Base-by-base conservation (phyloP, 1,140 invertebrate species). In the Plutomurus gul region DNA sequence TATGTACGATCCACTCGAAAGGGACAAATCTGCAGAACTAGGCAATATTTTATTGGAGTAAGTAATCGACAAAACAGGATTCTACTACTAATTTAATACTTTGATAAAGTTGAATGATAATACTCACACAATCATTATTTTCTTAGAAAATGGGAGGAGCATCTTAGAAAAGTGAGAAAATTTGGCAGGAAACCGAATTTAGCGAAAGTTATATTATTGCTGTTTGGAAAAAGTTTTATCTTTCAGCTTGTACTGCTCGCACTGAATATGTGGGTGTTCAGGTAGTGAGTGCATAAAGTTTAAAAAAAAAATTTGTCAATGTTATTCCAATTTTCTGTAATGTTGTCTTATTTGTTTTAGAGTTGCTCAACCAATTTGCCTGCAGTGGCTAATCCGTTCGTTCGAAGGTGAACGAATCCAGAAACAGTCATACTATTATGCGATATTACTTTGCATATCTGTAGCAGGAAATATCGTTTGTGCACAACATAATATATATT, bases 1-100 rank as follows among this genome's bases (percentile, higher is more conserved):
- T 84, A 83, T 92, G 0, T 91, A 89, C 82, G 87, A 88, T 81
- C 87, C 89, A 20, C 82, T 90, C 11, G 87, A 86, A 76, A 85
- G 84, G 13, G 90, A 92, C 83, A 82, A 85, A 78, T 90, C 90
- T 10, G 84, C 87, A 77, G 79, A 75, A 33, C 78, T 91, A 10
- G 88, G 88, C 1, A 86, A 90, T 82, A 82, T 84, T 27, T 84
- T 91, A 22, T 87, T 90, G 86, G 86, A 83, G 90, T 91, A 85
- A 72, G 79, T 30, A 56, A n/a, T n/a, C n/a, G n/a, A n/a, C n/a
- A n/a, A n/a, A n/a, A n/a, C n/a, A n/a, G n/a, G n/a, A n/a, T n/a
- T n/a, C n/a, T n/a, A n/a, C n/a, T n/a, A n/a, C n/a, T n/a, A n/a
- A n/a, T n/a, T n/a, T n/a, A n/a, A n/a, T n/a, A n/a, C n/a, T n/a